Evolutionary conservation across 2,797 vertebrate species (phyloP).

Genomic region (Siniperca scherzeri): DNA sequence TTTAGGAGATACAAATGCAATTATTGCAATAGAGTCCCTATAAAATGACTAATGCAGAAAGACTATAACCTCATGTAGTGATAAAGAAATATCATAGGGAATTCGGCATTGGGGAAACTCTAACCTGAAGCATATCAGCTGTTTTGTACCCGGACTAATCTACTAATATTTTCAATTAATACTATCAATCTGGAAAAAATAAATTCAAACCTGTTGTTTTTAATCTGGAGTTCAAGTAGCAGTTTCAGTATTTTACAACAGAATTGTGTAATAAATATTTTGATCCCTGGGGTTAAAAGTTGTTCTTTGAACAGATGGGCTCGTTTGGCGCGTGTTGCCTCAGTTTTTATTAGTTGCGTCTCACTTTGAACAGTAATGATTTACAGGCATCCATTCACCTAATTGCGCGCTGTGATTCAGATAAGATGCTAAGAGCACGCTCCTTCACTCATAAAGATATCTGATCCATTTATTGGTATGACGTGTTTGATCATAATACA

Average conservation of each 20-base stretch:
- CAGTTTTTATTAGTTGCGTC: constrained; percentile 69
- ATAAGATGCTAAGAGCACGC: constrained; percentile 51
- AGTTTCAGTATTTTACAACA: constrained; percentile 57
- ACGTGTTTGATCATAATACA: constrained; percentile 43
- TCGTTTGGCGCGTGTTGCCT: constrained; percentile 63
- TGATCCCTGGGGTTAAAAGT: constrained; percentile 51
- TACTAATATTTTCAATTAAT: constrained; percentile 7
- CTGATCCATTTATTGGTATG: constrained; percentile 56
- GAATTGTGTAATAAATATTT: constrained; percentile 59
- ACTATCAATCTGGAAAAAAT: neutral
- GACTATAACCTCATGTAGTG: constrained; percentile 1
- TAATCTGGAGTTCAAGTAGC: constrained; percentile 61
- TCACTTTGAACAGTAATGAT: constrained; percentile 77
- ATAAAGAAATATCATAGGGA: neutral
- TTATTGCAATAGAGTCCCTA: neutral
- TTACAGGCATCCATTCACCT: constrained; percentile 74
- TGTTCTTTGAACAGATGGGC: constrained; percentile 61
- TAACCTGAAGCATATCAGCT: neutral
- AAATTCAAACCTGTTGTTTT: constrained; percentile 31
- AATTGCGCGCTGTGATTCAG: constrained; percentile 63
- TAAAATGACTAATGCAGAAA: constrained; percentile 8
- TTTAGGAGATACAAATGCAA: neutral
- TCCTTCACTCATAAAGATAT: constrained; percentile 44
- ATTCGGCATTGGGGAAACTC: neutral
- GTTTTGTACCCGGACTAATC: neutral